phyloP scores from a whole-genome alignment of 2,113 vertebrate genomes.

The Leptodactylus fuscus region DNA sequence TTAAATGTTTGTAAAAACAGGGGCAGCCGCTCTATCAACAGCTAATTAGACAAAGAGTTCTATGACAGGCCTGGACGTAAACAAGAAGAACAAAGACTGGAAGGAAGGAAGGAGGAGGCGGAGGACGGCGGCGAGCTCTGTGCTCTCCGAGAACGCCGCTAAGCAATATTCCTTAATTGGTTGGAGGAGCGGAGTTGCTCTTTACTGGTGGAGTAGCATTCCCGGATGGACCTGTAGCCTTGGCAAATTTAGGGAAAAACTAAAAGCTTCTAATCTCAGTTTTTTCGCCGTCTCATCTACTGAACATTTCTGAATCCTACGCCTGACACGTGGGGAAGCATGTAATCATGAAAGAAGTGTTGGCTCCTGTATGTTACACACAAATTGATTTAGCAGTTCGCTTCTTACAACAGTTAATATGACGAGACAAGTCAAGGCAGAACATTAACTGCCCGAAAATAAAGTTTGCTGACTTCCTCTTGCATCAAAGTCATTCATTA shows the following conservation, averaged over 20 bases:
- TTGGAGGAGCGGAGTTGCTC: conserved; percentile 59
- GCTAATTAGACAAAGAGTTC: conserved; percentile 82
- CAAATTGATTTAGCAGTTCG: conserved; percentile 2
- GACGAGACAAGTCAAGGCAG: not conserved
- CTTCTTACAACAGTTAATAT: not conserved
- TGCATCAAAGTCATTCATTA: too few relatives aligned
- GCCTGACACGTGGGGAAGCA: not conserved
- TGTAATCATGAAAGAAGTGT: not conserved
- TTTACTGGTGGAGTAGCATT: conserved; percentile 66
- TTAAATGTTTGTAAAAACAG: conserved; percentile 84
- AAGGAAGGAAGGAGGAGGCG: conserved; percentile 63
- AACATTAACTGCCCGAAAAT: not conserved
- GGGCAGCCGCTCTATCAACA: conserved; percentile 80
- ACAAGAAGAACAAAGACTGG: conserved; percentile 74
- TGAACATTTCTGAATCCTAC: not conserved
- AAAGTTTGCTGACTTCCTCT: not conserved
- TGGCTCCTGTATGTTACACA: not conserved
- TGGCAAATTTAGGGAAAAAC: conserved; percentile 65
- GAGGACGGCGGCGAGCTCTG: conserved; percentile 67
- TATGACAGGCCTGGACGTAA: conserved; percentile 75
- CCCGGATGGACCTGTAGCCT: conserved; percentile 69
- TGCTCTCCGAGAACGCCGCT: conserved; percentile 66
- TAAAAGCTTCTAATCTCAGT: conserved; percentile 61
- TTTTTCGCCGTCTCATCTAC: not conserved
- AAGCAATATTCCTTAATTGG: conserved; percentile 75